These are phyloP conservation scores for Rhamnusium bicolor DNA, from an alignment of 2,888 invertebrate species.

Conservation along the genomic window DNA sequence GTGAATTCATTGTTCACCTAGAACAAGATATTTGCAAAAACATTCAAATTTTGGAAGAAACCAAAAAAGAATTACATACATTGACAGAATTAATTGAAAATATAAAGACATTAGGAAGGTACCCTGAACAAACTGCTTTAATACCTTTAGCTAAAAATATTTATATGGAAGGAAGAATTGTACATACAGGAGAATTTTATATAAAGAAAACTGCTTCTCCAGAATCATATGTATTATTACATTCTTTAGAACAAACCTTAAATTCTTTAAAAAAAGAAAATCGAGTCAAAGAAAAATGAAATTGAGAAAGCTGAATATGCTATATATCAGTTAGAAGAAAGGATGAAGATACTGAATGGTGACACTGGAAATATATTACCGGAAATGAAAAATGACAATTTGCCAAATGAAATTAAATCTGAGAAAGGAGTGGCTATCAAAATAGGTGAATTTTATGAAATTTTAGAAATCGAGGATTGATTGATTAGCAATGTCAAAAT, in stretches of 20 bases:
- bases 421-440: conserved; percentile 62
- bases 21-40: conserved; percentile 54
- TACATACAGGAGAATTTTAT: conserved; percentile 63
- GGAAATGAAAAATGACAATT: conserved; percentile 33
- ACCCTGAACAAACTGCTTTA: conserved; percentile 59
- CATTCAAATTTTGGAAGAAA: conserved; percentile 43
- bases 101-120: conserved; percentile 52
- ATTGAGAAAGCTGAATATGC: conserved; percentile 52
- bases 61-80: conserved; percentile 47
- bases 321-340: conserved; percentile 58
- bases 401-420: conserved; percentile 60
- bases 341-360: conserved; percentile 55
- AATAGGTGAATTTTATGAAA: conserved; percentile 64
- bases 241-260: conserved; percentile 57
- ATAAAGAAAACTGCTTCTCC: conserved; percentile 56
- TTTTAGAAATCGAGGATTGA: conserved; percentile 61
- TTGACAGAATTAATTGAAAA: conserved; percentile 51
- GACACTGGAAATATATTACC: conserved; percentile 36
- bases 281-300: conserved; percentile 49
- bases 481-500: background rate
- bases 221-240: conserved; percentile 54
- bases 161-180: conserved; percentile 61
- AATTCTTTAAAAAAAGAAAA: conserved; percentile 51
- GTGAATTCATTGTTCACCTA: conserved; percentile 55
- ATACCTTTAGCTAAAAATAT: conserved; percentile 64